Base-by-base conservation (phyloP, 2,797 vertebrate species). In the Falco columbarius region DNA sequence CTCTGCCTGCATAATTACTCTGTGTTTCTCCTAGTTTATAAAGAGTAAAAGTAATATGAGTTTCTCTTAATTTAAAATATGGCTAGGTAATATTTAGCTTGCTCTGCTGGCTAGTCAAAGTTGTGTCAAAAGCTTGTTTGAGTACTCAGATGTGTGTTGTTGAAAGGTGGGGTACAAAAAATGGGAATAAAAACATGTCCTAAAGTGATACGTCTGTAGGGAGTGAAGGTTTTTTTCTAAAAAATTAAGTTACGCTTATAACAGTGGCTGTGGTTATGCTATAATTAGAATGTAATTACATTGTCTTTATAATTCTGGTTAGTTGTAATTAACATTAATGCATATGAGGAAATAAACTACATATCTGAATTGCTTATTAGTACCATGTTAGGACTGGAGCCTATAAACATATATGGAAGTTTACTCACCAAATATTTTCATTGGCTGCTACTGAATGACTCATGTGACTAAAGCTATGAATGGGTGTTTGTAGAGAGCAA, bases 281-380 rank as follows among this genome's bases (percentile, higher is more conserved):
- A 42, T 82, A 96, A 97, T 95, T 95, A 95, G 49, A 93, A 95
- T 38, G 34, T 87, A 95, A 97, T 97, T 97, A 92, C 90, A 95
- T 85, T 92, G 88, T 93, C 88, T 95, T 92, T 95, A 79, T 93
- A 93, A 86, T 94, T 95, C 67, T 95, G 81, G 90, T 94, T 95
- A 76, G 86, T 90, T 90, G 71, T 94, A 97, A 94, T 96, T 97
- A 97, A 89, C 93, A 94, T 95, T 95, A 96, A 94, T 97, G 77
- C 86, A 95, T 93, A 95, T 87, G 42, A 93, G 88, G 94, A 94
- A 93, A 71, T 85, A 96, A 95, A 93, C 86, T 95, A 68, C 36
- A 16, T 85, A 77, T 90, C 77, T 95, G 93, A 95, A 94, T 97
- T 86, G 81, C 90, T 95, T 94, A 85, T 95, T 94, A 90, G 89